Evolutionary conservation across 2,888 invertebrate species (phyloP).

Genomic region (Oegoconia quadripuncta): DNA sequence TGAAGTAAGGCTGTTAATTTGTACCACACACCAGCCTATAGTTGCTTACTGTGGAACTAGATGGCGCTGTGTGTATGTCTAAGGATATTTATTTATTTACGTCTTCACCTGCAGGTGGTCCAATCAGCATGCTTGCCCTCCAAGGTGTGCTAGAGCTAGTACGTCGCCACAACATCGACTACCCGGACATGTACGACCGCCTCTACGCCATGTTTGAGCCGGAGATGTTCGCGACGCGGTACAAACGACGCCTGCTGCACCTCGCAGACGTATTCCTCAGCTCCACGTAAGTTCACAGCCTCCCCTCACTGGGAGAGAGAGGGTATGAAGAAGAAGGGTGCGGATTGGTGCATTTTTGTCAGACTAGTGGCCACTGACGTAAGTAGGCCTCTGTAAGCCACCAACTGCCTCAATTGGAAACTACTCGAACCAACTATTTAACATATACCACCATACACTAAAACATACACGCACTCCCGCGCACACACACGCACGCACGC

Average conservation of each 20-base stretch:
- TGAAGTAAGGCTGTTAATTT: no score
- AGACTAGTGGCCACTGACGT: no score
- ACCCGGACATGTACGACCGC: constrained; percentile 96
- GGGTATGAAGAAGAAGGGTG: background rate
- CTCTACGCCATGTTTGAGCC: constrained; percentile 97
- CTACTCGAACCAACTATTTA: no score
- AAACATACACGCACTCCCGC: no score
- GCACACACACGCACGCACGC: no score
- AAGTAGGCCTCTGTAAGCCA: no score
- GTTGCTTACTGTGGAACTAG: no score
- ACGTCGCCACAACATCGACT: constrained; percentile 94
- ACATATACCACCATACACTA: no score
- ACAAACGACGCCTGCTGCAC: constrained; percentile 92
- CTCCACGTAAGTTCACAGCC: constrained; percentile 84
- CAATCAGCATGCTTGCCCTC: constrained; percentile 92
- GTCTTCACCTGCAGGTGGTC: constrained; percentile 88
- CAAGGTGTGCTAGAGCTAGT: constrained; percentile 95
- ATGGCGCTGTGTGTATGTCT: no score
- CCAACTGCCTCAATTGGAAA: no score
- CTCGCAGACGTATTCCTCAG: constrained; percentile 94
- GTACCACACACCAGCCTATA: no score
- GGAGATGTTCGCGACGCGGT: constrained; percentile 93
- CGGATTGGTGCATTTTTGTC: no score
- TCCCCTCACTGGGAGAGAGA: background rate
- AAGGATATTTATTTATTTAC: background rate